Conservation (phyloP, 2,797 vertebrate species). For the Sebastes oblongus region DNA sequence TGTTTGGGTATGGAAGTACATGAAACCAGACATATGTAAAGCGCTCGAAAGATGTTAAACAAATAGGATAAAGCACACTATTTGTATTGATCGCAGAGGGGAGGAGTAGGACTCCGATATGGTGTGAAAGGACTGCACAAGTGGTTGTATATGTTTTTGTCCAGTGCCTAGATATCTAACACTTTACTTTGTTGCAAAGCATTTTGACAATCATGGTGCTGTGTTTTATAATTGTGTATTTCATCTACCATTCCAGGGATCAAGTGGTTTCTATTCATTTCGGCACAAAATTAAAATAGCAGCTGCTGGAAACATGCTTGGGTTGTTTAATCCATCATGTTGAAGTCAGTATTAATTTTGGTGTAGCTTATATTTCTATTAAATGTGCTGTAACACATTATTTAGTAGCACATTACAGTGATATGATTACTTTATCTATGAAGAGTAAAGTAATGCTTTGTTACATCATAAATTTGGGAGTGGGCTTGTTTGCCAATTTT, state of each 20-base stretch:
- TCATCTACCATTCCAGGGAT: not conserved
- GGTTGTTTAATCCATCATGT: not conserved
- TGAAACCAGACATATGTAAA: conserved; percentile 50
- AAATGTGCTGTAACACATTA: not conserved
- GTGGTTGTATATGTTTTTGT: not conserved
- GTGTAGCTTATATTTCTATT: not conserved
- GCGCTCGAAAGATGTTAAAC: conserved; percentile 48
- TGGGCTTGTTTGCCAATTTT: not conserved
- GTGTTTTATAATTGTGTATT: not conserved
- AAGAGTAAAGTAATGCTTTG: not conserved
- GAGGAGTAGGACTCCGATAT: not conserved
- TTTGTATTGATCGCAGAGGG: conserved; percentile 24
- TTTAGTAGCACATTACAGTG: not conserved
- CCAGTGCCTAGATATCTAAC: not conserved
- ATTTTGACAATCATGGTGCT: too few relatives aligned
- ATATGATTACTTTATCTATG: not conserved
- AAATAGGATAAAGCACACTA: conserved; percentile 33
- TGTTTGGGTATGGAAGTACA: conserved; percentile 48
- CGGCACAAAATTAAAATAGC: not conserved
- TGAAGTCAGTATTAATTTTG: not conserved
- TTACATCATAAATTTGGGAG: not conserved
- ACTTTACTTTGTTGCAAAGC: not conserved
- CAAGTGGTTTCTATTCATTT: not conserved
- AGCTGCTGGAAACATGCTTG: not conserved
- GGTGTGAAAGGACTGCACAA: not conserved